Percentiles rank a stretch among this genome's conserved stretches.
phyloP scores from a whole-genome alignment of 2,888 invertebrate genomes.

The Buathra laborator region DNA sequence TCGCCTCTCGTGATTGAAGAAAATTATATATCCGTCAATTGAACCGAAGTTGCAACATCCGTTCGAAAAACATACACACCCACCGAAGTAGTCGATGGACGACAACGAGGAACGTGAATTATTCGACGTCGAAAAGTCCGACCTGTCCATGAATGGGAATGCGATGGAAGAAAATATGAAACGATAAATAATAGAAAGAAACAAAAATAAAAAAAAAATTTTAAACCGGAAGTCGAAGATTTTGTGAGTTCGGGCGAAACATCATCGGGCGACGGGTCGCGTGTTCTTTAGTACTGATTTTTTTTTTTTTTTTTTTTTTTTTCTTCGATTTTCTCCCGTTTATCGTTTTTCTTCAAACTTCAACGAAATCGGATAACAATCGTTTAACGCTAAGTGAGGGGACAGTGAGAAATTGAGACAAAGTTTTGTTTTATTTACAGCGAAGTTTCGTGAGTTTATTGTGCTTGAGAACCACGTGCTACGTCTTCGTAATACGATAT shows the following conservation, averaged over 20 bases:
- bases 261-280: slow-evolving; percentile 47
- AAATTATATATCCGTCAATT: background rate
- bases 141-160: slow-evolving; percentile 15
- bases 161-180: slow-evolving; percentile 25
- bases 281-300: slow-evolving; percentile 29
- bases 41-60: background rate
- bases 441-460: slow-evolving; percentile 27
- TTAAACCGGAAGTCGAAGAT: background rate
- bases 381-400: background rate
- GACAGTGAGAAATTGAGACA: slow-evolving; percentile 30
- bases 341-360: background rate
- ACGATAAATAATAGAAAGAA: background rate
- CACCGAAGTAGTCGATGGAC: slow-evolving; percentile 28
- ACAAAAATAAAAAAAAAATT: background rate
- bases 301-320: slow-evolving; percentile 2
- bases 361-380: background rate
- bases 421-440: slow-evolving; percentile 26
- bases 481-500: background rate
- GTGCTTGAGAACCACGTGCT: slow-evolving; percentile 49
- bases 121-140: background rate
- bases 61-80: background rate
- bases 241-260: slow-evolving; percentile 30
- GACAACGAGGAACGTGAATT: slow-evolving; percentile 25
- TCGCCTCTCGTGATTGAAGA: background rate
- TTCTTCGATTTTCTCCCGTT: background rate